These are phyloP conservation scores for Zaprionus ghesquierei DNA, from an alignment of 1,140 invertebrate species.

Conservation along the genomic window DNA sequence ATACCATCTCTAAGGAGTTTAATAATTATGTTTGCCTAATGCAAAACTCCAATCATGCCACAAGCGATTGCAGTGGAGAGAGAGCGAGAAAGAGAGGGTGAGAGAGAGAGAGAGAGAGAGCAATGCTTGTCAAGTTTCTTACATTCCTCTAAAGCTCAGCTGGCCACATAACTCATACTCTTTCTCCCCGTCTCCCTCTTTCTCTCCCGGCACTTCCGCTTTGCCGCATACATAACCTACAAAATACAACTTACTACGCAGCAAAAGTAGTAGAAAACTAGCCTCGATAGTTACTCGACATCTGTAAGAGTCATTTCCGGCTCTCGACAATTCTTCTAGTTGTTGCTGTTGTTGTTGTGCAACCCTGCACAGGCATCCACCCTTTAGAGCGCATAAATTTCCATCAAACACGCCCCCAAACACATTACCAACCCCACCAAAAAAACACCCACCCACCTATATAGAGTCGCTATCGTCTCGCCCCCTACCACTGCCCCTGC, in stretches of 20 bases:
- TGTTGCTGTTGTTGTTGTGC: constrained; percentile 2
- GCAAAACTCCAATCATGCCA: not conserved
- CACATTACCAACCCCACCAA: constrained; percentile 16
- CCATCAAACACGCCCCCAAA: constrained; percentile 50
- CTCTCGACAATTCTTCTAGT: constrained; percentile 3
- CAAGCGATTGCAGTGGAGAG: not conserved
- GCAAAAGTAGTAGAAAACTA: constrained; percentile 7
- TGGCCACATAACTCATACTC: not conserved
- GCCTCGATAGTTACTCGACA: constrained; percentile 25
- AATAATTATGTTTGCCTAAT: not conserved
- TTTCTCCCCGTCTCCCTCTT: not conserved
- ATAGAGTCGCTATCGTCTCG: constrained; percentile 10
- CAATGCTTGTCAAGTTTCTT: too few relatives aligned
- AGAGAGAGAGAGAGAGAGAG: not conserved
- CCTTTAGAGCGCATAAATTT: constrained; percentile 59
- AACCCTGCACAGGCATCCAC: constrained; percentile 26
- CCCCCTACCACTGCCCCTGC: not conserved
- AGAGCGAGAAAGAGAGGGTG: not conserved
- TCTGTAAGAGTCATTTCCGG: constrained; percentile 28
- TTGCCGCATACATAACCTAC: not conserved
- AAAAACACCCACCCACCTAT: constrained; percentile 28
- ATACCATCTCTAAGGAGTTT: not conserved
- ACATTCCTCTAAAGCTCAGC: not conserved
- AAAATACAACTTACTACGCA: not conserved
- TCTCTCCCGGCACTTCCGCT: not conserved